A percentile compares a stretch with the other conserved stretches of the same genome.
phyloP scores from a whole-genome alignment of 2,113 vertebrate genomes.

The Trinectes maculatus region DNA sequence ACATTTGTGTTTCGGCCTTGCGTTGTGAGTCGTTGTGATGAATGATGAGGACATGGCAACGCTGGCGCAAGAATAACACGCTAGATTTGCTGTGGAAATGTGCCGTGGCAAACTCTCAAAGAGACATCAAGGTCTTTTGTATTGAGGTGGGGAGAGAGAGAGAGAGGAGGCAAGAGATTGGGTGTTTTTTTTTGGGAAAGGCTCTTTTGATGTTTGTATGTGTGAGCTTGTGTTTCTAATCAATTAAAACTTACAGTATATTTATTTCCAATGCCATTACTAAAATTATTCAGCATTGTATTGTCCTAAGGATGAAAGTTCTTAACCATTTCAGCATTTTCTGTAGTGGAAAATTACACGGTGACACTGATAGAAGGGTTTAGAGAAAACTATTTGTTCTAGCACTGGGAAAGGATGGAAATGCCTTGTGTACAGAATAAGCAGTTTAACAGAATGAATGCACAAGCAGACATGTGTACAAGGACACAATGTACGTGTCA shows the following conservation, averaged over 20 bases:
- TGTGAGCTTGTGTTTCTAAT: not conserved
- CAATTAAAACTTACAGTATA: not conserved
- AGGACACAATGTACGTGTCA: not conserved
- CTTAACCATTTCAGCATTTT: too few relatives aligned
- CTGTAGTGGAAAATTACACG: too few relatives aligned
- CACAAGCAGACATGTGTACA: not conserved
- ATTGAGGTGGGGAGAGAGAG: slow-evolving; percentile 19
- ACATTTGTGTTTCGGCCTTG: slow-evolving; percentile 53
- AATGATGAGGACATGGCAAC: slow-evolving; percentile 54
- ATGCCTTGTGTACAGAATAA: not conserved
- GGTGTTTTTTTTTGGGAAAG: not conserved
- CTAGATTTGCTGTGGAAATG: slow-evolving; percentile 69
- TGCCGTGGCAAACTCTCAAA: slow-evolving; percentile 67
- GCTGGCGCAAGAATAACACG: slow-evolving; percentile 51
- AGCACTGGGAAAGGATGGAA: not conserved
- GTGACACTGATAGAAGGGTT: too few relatives aligned
- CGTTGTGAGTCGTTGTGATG: slow-evolving; percentile 63
- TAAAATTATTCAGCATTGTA: too few relatives aligned
- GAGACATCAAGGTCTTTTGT: slow-evolving; percentile 68
- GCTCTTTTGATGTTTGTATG: slow-evolving; percentile 4
- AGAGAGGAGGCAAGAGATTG: slow-evolving; percentile 2
- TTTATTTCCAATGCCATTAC: not conserved
- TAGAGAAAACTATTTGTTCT: too few relatives aligned
- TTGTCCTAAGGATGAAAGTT: too few relatives aligned
- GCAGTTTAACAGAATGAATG: not conserved